phyloP scores from a whole-genome alignment of 2,113 vertebrate species.

The Lipophrys pholis region DNA sequence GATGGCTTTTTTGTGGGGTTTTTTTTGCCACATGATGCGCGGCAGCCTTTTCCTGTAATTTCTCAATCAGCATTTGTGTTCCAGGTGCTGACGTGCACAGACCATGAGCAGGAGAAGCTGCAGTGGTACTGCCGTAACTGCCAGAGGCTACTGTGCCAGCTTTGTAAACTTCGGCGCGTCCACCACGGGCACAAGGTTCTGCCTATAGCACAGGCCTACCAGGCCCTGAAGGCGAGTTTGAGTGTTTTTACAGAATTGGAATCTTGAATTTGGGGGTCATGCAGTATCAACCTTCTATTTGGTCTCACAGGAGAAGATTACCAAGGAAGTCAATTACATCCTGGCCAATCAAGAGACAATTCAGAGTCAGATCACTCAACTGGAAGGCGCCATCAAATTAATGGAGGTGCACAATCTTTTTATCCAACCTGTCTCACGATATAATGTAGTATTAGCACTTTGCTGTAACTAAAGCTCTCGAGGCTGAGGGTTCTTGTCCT shows the following conservation, averaged over 20 bases:
- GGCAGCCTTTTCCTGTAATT: not conserved
- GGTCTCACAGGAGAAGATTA: slow-evolving; percentile 90
- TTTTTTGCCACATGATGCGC: not conserved
- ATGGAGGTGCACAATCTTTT: slow-evolving; percentile 86
- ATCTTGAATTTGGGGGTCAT: not conserved
- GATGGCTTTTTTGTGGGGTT: slow-evolving; percentile 22
- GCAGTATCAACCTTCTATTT: slow-evolving; percentile 9
- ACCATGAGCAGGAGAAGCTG: slow-evolving; percentile 93
- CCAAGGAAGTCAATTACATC: slow-evolving; percentile 91
- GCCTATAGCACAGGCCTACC: slow-evolving; percentile 92
- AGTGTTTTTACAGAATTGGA: not conserved
- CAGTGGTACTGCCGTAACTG: slow-evolving; percentile 95
- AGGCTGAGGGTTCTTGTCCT: too few species aligned
- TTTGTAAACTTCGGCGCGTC: slow-evolving; percentile 91
- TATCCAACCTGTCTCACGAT: not conserved
- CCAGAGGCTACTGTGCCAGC: slow-evolving; percentile 90
- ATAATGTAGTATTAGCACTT: not conserved
- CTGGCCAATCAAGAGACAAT: slow-evolving; percentile 93
- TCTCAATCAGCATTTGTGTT: not conserved
- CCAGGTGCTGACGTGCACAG: slow-evolving; percentile 93
- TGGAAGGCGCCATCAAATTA: slow-evolving; percentile 92
- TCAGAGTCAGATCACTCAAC: slow-evolving; percentile 91
- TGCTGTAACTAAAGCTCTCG: slow-evolving; percentile 2
- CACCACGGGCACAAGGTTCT: slow-evolving; percentile 95
- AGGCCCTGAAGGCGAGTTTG: slow-evolving; percentile 90